These are phyloP conservation scores for Diabrotica virgifera DNA, from an alignment of 1,140 invertebrate genomes.

Conservation along the genomic window DNA sequence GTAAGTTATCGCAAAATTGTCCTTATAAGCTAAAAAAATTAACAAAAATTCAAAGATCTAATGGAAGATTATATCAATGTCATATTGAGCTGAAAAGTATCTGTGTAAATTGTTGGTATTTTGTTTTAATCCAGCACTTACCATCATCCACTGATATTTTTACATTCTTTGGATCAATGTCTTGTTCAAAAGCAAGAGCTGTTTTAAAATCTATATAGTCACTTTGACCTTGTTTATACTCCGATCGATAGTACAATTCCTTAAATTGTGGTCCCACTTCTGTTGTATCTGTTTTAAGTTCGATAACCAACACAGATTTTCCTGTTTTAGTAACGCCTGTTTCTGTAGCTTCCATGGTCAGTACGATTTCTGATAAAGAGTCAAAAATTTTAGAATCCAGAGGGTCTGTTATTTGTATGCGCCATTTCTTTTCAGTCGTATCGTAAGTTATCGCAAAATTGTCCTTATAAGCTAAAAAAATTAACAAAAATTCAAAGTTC, in stretches of 20 bases:
- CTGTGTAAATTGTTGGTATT: no score
- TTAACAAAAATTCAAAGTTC: neutral
- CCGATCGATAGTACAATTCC: conserved; percentile 16
- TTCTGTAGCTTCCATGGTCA: neutral
- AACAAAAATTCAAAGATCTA: no score
- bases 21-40: no score
- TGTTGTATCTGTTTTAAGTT: neutral
- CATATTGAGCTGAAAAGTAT: no score
- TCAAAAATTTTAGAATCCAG: conserved; percentile 8
- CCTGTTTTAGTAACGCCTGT: neutral
- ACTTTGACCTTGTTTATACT: conserved; percentile 6
- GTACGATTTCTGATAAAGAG: neutral
- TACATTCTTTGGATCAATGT: no score
- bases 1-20: neutral
- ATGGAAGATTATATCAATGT: no score
- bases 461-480: conserved; percentile 15
- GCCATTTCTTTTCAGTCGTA: neutral
- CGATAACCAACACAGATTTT: neutral
- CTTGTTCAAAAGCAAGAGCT: no score
- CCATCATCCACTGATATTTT: no score
- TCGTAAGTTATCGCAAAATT: conserved; percentile 9
- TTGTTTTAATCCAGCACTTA: neutral
- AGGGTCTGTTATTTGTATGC: conserved; percentile 4
- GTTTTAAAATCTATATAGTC: conserved; percentile 6
- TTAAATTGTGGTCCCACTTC: conserved; percentile 9